phyloP scores from a whole-genome alignment of 2,888 invertebrate species.

The Leucoptera coffeella region DNA sequence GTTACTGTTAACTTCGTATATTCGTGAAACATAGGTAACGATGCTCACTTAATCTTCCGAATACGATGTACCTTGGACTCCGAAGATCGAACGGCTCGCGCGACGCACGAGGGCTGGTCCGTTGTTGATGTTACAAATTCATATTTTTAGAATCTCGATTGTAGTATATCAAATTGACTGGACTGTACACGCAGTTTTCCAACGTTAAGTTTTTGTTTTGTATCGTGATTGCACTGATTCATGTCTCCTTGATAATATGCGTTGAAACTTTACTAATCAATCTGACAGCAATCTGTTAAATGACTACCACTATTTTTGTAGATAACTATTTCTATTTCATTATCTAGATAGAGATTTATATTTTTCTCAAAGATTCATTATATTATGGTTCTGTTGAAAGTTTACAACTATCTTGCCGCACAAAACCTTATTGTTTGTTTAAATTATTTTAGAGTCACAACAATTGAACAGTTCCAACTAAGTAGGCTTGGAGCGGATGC shows the following conservation, averaged over 20 bases:
- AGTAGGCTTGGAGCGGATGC: too few relatives aligned
- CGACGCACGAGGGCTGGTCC: constrained; percentile 7
- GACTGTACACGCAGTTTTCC: too few relatives aligned
- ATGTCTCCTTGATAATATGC: constrained; percentile 10
- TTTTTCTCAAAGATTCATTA: too few relatives aligned
- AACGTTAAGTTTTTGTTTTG: too few relatives aligned
- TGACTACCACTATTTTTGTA: constrained; percentile 51
- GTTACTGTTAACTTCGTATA: constrained; percentile 3
- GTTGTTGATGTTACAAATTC: constrained; percentile 26
- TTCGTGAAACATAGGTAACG: constrained; percentile 11
- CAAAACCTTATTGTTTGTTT: too few relatives aligned
- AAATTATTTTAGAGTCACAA: too few relatives aligned
- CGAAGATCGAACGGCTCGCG: too few relatives aligned
- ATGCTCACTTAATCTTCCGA: constrained; percentile 30
- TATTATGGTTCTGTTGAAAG: too few relatives aligned
- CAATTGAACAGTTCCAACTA: too few relatives aligned
- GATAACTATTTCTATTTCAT: constrained; percentile 43
- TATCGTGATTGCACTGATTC: constrained; percentile 13
- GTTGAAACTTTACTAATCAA: constrained; percentile 18
- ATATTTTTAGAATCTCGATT: constrained; percentile 47
- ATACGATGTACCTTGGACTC: too few relatives aligned
- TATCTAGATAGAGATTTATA: constrained; percentile 44
- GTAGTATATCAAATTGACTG: too few relatives aligned
- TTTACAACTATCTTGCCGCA: constrained; percentile 28
- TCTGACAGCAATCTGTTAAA: constrained; percentile 22